Conservation (phyloP, 2,113 vertebrate species). For the Pavo muticus region DNA sequence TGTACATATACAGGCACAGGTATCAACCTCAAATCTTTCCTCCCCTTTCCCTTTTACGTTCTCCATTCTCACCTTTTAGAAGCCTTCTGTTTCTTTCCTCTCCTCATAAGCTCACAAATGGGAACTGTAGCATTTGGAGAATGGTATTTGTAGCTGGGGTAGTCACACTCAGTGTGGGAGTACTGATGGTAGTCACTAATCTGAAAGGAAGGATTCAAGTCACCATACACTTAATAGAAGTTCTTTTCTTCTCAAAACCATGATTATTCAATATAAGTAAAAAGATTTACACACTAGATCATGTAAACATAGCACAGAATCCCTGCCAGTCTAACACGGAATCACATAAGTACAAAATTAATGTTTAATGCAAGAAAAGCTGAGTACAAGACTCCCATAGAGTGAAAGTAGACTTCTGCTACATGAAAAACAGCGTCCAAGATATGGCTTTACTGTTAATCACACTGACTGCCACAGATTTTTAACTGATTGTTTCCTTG, state of each 20-base stretch:
- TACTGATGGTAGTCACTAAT: slow-evolving; percentile 40
- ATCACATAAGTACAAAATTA: neutral
- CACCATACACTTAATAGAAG: slow-evolving; percentile 21
- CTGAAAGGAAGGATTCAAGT: slow-evolving; percentile 51
- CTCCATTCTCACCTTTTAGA: neutral
- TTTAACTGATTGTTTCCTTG: neutral
- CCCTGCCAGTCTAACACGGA: neutral
- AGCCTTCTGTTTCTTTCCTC: neutral
- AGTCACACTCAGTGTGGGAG: slow-evolving; percentile 55
- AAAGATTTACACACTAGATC: slow-evolving; percentile 20
- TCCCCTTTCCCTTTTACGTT: neutral
- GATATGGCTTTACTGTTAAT: neutral
- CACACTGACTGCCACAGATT: neutral
- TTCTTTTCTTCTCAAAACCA: slow-evolving; percentile 28
- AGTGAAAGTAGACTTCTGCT: neutral
- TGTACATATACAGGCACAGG: neutral
- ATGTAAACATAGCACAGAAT: neutral
- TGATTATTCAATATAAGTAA: slow-evolving; percentile 34
- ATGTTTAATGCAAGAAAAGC: neutral
- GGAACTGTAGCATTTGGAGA: slow-evolving; percentile 49
- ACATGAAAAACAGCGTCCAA: neutral
- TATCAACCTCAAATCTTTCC: neutral
- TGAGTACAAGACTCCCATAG: neutral
- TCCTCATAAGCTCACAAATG: slow-evolving; percentile 26
- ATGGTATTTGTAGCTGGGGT: slow-evolving; percentile 52